Conservation (phyloP, 2,888 invertebrate genomes). For the Tetramorium bicarinatum region DNA sequence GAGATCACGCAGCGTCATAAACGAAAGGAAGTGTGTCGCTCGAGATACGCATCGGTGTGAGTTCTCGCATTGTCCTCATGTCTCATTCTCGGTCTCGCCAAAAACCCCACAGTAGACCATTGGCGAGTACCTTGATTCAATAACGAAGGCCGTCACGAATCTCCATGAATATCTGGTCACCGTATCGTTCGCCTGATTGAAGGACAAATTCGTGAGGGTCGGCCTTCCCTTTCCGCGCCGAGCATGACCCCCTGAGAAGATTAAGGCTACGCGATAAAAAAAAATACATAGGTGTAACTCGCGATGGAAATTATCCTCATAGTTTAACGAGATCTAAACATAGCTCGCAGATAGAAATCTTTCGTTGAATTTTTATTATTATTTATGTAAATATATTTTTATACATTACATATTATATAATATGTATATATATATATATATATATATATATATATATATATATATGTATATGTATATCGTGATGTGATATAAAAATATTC, state of each 20-base stretch:
- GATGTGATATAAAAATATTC: not conserved
- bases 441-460: too few species aligned
- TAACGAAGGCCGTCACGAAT: constrained; percentile 9
- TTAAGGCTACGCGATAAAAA: constrained; percentile 11
- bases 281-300: not conserved
- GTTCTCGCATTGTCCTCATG: constrained; percentile 7
- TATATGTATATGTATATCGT: not conserved
- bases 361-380: not conserved
- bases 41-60: constrained; percentile 27
- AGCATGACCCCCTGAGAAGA: not conserved
- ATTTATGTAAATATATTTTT: not conserved
- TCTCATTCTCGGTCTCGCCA: not conserved
- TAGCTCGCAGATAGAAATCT: not conserved
- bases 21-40: constrained; percentile 18
- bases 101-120: not conserved
- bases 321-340: not conserved
- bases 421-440: not conserved
- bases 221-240: not conserved
- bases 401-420: not conserved
- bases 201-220: not conserved
- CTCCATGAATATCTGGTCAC: not conserved
- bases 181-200: not conserved
- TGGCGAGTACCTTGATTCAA: not conserved
- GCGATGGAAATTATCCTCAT: not conserved
- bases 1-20: not conserved